Evolutionary conservation across 35 echinoderm and acorn worm species (phyloP).

Genomic region (Stichopus chloronotus): DNA sequence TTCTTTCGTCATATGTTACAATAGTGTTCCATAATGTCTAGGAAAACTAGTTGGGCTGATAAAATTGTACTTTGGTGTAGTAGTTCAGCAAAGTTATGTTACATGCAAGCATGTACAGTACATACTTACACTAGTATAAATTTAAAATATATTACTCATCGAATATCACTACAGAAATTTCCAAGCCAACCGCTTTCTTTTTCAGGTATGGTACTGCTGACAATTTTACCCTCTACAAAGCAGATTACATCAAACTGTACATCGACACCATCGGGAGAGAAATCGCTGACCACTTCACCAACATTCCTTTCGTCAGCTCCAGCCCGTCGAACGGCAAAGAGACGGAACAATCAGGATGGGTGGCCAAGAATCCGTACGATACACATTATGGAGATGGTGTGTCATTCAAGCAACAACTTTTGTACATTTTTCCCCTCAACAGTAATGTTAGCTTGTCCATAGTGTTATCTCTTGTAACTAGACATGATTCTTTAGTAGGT

Average conservation of each 20-base stretch:
- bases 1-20: too few relatives aligned
- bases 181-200: neutral
- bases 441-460: too few relatives aligned
- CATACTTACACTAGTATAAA: too few relatives aligned
- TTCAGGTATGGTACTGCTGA: conserved; percentile 78
- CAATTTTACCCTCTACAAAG: conserved; percentile 73
- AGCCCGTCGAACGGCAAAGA: conserved; percentile 91
- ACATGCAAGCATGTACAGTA: too few relatives aligned
- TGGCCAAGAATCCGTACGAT: conserved; percentile 80
- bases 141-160: too few relatives aligned
- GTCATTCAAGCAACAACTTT: neutral
- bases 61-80: too few relatives aligned
- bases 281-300: conserved; percentile 37
- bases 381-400: conserved; percentile 85
- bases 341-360: conserved; percentile 81
- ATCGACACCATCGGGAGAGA: conserved; percentile 67
- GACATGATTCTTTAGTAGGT: too few relatives aligned
- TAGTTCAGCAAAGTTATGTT: too few relatives aligned
- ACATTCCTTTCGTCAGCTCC: conserved; percentile 82
- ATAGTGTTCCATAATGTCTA: too few relatives aligned
- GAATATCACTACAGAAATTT: too few relatives aligned
- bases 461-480: too few relatives aligned
- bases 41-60: too few relatives aligned
- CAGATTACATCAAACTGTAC: conserved; percentile 88
- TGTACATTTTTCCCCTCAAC: neutral